Base-by-base conservation (phyloP, 1,140 invertebrate genomes). In the Cheumatopsyche charites region DNA sequence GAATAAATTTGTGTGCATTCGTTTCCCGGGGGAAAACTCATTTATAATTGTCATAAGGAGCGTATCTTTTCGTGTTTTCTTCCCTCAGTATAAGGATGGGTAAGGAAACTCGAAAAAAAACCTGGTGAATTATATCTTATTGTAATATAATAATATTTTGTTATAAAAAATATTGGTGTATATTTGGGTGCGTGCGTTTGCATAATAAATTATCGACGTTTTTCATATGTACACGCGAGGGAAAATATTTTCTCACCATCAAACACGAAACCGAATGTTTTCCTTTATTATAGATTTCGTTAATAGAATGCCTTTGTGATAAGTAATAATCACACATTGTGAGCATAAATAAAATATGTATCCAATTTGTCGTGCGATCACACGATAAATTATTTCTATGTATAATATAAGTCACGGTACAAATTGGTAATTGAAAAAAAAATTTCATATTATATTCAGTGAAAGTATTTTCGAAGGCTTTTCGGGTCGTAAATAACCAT, bases 171-270 rank as follows among this genome's bases (percentile, higher is more conserved):
- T 17, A 15, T 17, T 52, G 17, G 2, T 52, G 17, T 19, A 21
- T 52, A 58, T 58, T 41, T 41, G 68, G 29, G 29, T 41, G 73
- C 73, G 73, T 74, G 73, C 36, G 36, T 62, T 49, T 26, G 1
- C 47, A 49, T 49, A 70, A 74, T 74, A 71, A 71, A 74, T 74
- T 74, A 63, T 70, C 63, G 42, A 74, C 43, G 67, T 63, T 68
- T 67, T 63, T 55, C 1, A 61, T 62, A 71, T 71, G 62, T 71
- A 36, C 52, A 63, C 36, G 41, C 36, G 23, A 12, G 41, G 26
- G 49, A 71, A 71, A 63, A 71, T 43, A 71, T 71, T 49, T 62
- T n/a, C 66, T 45, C 26, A 45, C n/a, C n/a, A n/a, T n/a, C n/a
- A n/a, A n/a, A n/a, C n/a, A n/a, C n/a, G n/a, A n/a, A n/a, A n/a